These are phyloP conservation scores for Eristalinus sepulchralis DNA, from an alignment of 2,888 invertebrate genomes.

Conservation along the genomic window DNA sequence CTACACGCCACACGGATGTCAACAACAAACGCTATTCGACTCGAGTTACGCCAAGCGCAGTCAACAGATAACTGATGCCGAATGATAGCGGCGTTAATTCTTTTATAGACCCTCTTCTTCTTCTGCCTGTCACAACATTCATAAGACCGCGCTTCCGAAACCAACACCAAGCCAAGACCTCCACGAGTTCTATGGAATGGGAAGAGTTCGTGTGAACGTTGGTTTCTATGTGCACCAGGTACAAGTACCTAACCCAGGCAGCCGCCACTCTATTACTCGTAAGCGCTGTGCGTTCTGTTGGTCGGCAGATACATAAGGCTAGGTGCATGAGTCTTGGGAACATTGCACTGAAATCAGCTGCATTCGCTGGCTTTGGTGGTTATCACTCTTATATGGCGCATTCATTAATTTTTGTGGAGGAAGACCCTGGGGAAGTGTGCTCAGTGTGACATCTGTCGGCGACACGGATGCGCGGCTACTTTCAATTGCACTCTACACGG, in stretches of 20 bases:
- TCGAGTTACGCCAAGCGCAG: slow-evolving; percentile 79
- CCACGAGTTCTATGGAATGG: slow-evolving; percentile 27
- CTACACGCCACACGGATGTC: slow-evolving; percentile 33
- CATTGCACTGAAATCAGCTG: slow-evolving; percentile 19
- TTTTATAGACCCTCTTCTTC: slow-evolving; percentile 79
- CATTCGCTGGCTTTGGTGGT: not conserved
- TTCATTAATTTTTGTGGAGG: slow-evolving; percentile 41
- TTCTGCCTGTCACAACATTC: slow-evolving; percentile 65
- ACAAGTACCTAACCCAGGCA: slow-evolving; percentile 26
- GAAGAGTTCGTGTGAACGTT: slow-evolving; percentile 41
- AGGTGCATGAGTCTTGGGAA: slow-evolving; percentile 22
- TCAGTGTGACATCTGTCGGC: slow-evolving; percentile 29
- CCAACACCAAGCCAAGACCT: slow-evolving; percentile 48
- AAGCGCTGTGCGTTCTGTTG: slow-evolving; percentile 10
- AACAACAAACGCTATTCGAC: slow-evolving; percentile 41
- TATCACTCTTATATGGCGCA: slow-evolving; percentile 28
- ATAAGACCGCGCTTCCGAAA: slow-evolving; percentile 59
- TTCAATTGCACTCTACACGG: slow-evolving; percentile 42
- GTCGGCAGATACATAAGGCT: not conserved
- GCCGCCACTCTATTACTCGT: slow-evolving; percentile 11
- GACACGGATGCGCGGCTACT: slow-evolving; percentile 43
- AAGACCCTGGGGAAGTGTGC: slow-evolving; percentile 9
- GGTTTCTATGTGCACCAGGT: not conserved
- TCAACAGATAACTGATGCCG: slow-evolving; percentile 83
- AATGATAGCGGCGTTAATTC: slow-evolving; percentile 78